Evolutionary conservation across 2,888 invertebrate species (phyloP), one percentile per base, ranked within the genome.

Genomic region (Clostera curtula): DNA sequence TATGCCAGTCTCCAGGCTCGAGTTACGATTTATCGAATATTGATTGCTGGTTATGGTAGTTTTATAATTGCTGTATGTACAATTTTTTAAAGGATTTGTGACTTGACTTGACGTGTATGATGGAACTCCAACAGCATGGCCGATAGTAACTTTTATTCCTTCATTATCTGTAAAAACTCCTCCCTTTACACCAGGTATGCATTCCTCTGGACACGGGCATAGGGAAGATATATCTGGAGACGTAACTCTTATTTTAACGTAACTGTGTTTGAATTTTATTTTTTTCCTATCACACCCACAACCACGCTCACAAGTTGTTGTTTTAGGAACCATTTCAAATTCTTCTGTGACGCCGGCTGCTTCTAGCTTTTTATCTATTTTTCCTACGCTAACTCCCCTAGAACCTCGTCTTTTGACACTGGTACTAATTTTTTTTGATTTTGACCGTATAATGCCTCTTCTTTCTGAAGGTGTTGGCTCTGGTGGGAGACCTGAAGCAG

Each of bases 251-350:
- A 75, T 74, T 48, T 73, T 73, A 1, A 74, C 60, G 17, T 72
- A 74, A 39, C 75, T 74, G 17, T 74, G 70, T 40, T 73, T 74
- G 40, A 75, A 75, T 50, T 59, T 54, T 20, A 74, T 72, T 60
- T 73, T 74, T 35, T 73, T 74, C 37, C 62, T 70, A 31, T 71
- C 70, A 44, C 73, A 72, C 3, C 73, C 74, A 39, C 74, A 74
- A 10, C 52, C 69, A 23, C 62, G 51, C 25, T 74, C 73, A 43
- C 73, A 73, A 9, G 55, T 72, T 12, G 65, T 66, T 3, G 61
- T 63, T 60, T 69, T 74, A 2, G 50, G 25, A n/a, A 70, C 47
- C 18, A 71, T 66, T 53, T 72, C 44, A 23, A 54, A 54, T 32
- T 64, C 57, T 51, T 66, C 63, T 5, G 30, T 21, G 15, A 68